Base-by-base conservation (phyloP, 1,140 invertebrate species). In the Mizuhopecten yessoensis region DNA sequence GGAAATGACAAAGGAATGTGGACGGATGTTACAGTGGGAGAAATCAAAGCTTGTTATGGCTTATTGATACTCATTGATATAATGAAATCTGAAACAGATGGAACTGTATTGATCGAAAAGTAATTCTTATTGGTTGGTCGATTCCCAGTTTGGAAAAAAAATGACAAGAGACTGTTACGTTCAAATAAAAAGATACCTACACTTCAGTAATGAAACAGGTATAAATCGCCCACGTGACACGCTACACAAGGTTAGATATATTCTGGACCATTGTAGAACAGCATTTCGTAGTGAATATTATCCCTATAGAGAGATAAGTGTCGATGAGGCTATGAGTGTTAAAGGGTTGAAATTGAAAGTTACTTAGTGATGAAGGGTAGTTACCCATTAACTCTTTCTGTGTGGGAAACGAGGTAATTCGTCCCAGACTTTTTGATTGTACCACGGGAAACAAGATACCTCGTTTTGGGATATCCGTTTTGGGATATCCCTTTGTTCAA, bases 281-380 rank as follows among this genome's bases (percentile, higher is more conserved):
- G 34, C 20, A 57, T 94, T 93, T 86, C 15, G 33, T 75, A 17
- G 34, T 33, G 20, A 90, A 9, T 92, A 90, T 87, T 33, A 45
- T 7, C 90, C 91, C 13, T 3, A 92, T 17, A 29, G 89, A 87
- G 29, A 94, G n/a, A 29, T 94, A 34, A 39, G 91, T 42, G 91
- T 94, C 3, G 93, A 93, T 88, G 94, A 94, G 75, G 33, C 86
- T 5, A 93, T 94, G 92, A 86, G n/a, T n/a, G n/a, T n/a, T n/a
- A n/a, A n/a, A n/a, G n/a, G n/a, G n/a, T n/a, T n/a, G n/a, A n/a
- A n/a, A 94, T 93, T 34, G 93, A 96, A 10, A 96, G 95, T 0
- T 93, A 91, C 86, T 86, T 91, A 36, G 90, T 90, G 89, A 34
- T 49, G 34, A 29, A 86, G 42, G 34, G 57, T 90, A 15, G 89